Conservation (phyloP, 2,113 vertebrate genomes). For the Mobula hypostoma region DNA sequence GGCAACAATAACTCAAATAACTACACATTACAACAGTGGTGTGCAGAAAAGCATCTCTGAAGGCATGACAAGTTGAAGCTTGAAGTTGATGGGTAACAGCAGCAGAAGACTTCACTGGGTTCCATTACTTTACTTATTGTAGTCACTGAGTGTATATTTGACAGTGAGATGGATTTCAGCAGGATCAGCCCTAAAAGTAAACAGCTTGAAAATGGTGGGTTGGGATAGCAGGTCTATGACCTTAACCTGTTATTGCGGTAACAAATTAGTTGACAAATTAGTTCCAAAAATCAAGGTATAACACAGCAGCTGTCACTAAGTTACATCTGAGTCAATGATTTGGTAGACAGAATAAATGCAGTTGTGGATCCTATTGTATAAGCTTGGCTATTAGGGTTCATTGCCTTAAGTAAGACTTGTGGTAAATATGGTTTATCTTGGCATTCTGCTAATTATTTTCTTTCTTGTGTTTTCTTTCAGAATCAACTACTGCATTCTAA, state of each 20-base stretch:
- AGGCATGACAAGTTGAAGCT: too few species aligned
- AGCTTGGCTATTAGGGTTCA: background rate
- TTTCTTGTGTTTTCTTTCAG: background rate
- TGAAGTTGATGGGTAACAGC: too few species aligned
- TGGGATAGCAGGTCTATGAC: too few species aligned
- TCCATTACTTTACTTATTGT: too few species aligned
- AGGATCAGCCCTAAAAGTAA: too few species aligned
- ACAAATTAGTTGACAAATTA: background rate
- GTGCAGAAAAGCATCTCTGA: too few species aligned
- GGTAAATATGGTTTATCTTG: background rate
- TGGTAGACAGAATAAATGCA: background rate
- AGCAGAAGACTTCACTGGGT: too few species aligned
- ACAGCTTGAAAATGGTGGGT: too few species aligned
- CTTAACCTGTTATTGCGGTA: background rate
- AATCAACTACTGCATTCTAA: slow-evolving; percentile 9
- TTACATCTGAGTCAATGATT: background rate
- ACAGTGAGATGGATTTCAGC: too few species aligned
- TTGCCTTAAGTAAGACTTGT: background rate
- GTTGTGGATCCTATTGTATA: background rate
- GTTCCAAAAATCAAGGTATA: background rate
- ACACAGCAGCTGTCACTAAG: background rate
- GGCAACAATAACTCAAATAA: too few species aligned
- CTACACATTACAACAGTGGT: too few species aligned
- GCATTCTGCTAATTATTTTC: background rate
- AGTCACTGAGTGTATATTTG: too few species aligned